Conservation (phyloP, 2,113 vertebrate genomes). For the Varanus komodoensis region DNA sequence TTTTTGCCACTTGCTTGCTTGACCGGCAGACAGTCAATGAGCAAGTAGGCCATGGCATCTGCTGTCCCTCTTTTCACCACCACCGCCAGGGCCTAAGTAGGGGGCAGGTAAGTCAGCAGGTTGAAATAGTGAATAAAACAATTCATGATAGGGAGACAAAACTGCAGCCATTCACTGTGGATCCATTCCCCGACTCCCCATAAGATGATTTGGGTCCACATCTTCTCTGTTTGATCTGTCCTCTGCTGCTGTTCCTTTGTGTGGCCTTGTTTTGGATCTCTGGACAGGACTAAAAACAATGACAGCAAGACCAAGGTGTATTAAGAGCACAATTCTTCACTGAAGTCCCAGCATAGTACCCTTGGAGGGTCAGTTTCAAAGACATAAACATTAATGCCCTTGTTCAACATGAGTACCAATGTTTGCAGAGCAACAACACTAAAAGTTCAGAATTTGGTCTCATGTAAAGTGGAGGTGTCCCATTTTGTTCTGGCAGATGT, state of each 20-base stretch:
- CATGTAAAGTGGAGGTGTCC: not conserved
- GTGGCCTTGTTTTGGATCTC: too few species aligned
- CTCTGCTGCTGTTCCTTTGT: too few species aligned
- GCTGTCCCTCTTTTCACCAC: too few species aligned
- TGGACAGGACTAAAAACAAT: not conserved
- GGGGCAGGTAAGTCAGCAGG: too few species aligned
- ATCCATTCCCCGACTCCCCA: not conserved
- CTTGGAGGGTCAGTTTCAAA: not conserved
- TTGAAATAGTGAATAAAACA: too few species aligned
- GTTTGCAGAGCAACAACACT: not conserved
- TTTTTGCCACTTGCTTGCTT: too few species aligned
- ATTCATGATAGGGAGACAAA: too few species aligned
- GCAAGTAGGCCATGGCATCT: too few species aligned
- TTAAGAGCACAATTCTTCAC: not conserved
- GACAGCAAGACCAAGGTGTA: not conserved
- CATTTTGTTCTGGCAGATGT: constrained; percentile 26
- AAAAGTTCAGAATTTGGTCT: constrained; percentile 2
- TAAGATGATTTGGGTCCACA: not conserved
- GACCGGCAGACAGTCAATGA: too few species aligned
- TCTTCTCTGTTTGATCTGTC: too few species aligned
- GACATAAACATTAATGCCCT: not conserved
- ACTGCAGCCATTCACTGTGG: not conserved
- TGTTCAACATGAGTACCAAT: constrained; percentile 7
- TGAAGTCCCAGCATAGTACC: not conserved
- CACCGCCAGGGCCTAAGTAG: too few species aligned